Conservation (phyloP, 92 coral and sea anemone genomes). For the Umimayanthus kanabou region DNA sequence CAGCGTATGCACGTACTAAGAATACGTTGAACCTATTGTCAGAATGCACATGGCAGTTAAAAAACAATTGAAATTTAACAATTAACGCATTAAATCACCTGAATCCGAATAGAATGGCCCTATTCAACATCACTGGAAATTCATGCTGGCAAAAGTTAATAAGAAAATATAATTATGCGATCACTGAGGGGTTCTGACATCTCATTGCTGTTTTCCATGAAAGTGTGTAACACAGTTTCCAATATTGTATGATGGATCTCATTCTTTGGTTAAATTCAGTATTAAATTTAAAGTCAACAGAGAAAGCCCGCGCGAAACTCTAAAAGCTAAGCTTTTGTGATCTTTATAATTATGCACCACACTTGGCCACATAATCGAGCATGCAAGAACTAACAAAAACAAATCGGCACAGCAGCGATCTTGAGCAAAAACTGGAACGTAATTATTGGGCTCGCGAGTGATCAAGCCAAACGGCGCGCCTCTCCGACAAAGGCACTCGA, state of each 20-base stretch:
- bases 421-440: background rate
- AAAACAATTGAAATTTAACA: constrained; percentile 36
- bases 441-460: constrained; percentile 13
- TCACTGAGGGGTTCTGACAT: background rate
- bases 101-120: constrained; percentile 18
- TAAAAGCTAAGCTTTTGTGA: background rate
- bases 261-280: background rate
- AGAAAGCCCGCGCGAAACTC: background rate
- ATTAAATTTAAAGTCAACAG: constrained; percentile 3
- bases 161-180: constrained; percentile 14
- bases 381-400: constrained; percentile 19
- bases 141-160: constrained; percentile 20
- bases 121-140: constrained; percentile 30
- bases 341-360: background rate
- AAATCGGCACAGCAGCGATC: constrained; percentile 5
- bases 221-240: background rate
- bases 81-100: constrained; percentile 28
- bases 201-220: constrained; percentile 9
- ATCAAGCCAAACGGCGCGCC: constrained; percentile 6
- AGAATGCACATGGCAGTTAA: constrained; percentile 38
- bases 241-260: background rate
- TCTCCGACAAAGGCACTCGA: background rate
- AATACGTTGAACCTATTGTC: constrained; percentile 5
- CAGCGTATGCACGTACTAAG: background rate
- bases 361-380: constrained; percentile 4